Conservation (phyloP, 2,888 invertebrate species). For the Himalopsyche anomala region DNA sequence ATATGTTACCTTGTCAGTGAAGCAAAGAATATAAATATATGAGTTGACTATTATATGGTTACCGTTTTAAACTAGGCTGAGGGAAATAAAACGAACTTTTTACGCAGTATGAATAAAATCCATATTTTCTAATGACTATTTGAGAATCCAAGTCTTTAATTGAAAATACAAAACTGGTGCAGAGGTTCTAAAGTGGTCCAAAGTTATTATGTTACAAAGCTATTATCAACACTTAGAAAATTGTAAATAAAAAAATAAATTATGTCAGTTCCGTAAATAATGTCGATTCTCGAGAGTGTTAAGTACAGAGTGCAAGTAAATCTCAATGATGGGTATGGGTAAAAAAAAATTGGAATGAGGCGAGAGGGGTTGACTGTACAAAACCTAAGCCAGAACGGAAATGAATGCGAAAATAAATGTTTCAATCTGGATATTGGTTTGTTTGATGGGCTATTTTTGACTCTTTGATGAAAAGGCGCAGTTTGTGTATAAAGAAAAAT, state of each 20-base stretch:
- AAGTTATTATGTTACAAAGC: too few relatives aligned
- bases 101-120: too few relatives aligned
- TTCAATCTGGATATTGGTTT: constrained; percentile 59
- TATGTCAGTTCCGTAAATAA: not conserved
- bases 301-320: constrained; percentile 4
- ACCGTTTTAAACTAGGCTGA: too few relatives aligned
- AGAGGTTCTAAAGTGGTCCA: too few relatives aligned
- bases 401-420: constrained; percentile 60
- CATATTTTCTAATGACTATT: too few relatives aligned
- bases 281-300: not conserved
- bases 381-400: constrained; percentile 54
- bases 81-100: too few relatives aligned
- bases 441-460: constrained; percentile 46
- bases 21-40: too few relatives aligned
- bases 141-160: too few relatives aligned
- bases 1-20: too few relatives aligned
- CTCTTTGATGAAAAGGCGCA: constrained; percentile 34
- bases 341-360: not conserved
- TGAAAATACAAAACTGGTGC: too few relatives aligned
- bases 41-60: too few relatives aligned
- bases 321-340: constrained; percentile 34
- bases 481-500: constrained; percentile 13
- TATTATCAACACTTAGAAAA: not conserved
- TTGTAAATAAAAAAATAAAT: not conserved
- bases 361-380: not conserved